Conservation (phyloP, 2,797 vertebrate genomes). For the Rhinoraja longicauda region DNA sequence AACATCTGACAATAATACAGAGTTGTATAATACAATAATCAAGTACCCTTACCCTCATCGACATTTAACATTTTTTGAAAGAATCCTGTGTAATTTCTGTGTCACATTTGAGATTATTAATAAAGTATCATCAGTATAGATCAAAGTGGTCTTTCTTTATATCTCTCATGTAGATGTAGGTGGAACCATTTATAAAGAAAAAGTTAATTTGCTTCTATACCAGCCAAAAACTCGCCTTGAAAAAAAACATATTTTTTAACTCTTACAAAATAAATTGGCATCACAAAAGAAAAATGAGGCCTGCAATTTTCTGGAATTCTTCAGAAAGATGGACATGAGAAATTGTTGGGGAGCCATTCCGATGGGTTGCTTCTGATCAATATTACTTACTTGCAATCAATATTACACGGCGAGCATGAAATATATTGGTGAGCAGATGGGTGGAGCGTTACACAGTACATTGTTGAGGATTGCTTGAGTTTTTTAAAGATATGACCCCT, state of each 20-base stretch:
- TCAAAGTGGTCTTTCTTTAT: neutral
- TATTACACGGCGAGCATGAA: neutral
- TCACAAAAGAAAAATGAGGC: neutral
- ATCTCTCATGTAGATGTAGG: neutral
- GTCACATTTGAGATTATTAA: neutral
- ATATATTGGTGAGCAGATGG: neutral
- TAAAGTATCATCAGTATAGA: neutral
- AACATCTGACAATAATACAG: neutral
- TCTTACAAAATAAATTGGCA: neutral
- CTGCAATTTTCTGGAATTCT: neutral
- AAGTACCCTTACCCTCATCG: neutral
- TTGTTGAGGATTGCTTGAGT: neutral
- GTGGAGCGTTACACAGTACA: neutral
- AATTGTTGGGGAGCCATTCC: neutral
- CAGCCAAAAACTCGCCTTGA: neutral
- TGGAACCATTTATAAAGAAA: neutral
- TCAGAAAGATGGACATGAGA: neutral
- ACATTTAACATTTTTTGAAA: neutral
- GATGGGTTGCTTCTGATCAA: neutral
- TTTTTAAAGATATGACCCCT: neutral
- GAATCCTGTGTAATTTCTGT: neutral
- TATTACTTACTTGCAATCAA: neutral
- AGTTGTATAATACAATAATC: neutral
- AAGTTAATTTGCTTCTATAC: neutral
- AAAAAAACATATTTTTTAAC: neutral